Base-by-base conservation (phyloP, 2,888 invertebrate species). In the Caenorhabditis sp. region DNA sequence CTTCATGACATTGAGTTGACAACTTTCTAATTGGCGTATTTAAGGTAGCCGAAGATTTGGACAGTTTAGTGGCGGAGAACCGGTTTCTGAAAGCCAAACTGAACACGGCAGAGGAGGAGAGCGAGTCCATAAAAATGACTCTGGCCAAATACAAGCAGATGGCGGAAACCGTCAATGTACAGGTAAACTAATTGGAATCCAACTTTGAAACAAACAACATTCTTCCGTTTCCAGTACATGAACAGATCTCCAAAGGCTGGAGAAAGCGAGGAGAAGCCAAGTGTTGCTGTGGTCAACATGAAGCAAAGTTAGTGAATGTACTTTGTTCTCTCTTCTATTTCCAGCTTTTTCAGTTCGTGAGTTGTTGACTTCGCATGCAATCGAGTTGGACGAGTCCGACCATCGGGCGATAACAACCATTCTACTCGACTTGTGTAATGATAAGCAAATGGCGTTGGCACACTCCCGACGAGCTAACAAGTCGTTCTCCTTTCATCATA, bases 381-480 rank as follows among this genome's bases (percentile, higher is more conserved):
- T 88, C 70, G 87, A 88, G 41, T 69, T 88, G 47, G 86, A 86
- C 58, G 88, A 88, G 64, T 85, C 85, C 22, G 96, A 96, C 93
- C 93, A 96, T 56, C 95, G 95, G 90, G 95, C 95, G 1, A 93
- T 96, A 22, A 95, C 96, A 87, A 93, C 95, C 69, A 96, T 96
- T 7, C 93, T 96, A 49, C 94, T 96, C 89, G 96, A 96, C 92
- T 95, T 96, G 61, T 93, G 96, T 47, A 96, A 95, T 93, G 96
- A 96, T 92, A 96, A 96, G 93, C 95, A 95, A 64, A 94, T 96
- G 80, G 96, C 96, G 0, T 93, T 96, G 35, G 95, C 95, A 84
- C 96, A 96, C 93, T 96, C 96, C 90, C 95, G 95, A 90, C 95
- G 96, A 93, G 95, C 96, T 6, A 96, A 96, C 93, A 95, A 95